These are phyloP conservation scores for Camelus bactrianus DNA, from an alignment of 2,113 vertebrate genomes.

Conservation along the genomic window DNA sequence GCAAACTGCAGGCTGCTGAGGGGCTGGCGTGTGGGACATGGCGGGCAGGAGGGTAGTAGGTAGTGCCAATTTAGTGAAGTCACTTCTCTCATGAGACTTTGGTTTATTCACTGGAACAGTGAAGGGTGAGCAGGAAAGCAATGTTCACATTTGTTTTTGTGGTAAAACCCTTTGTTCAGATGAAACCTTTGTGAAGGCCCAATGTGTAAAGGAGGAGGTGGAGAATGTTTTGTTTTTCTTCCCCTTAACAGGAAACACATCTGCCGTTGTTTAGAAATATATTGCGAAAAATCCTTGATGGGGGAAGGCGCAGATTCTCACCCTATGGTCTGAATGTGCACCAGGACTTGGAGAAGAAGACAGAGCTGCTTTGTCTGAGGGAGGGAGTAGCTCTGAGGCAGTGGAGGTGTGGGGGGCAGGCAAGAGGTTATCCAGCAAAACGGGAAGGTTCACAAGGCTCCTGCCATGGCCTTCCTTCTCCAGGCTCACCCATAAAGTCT, in stretches of 20 bases:
- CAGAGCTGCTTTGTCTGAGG: neutral
- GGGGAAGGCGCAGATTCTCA: neutral
- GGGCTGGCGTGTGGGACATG: rapidly evolving
- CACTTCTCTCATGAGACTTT: neutral
- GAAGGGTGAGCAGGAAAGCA: neutral
- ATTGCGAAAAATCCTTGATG: neutral
- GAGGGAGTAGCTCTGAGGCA: neutral
- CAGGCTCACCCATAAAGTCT: no score
- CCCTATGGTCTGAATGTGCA: neutral
- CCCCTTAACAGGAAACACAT: neutral
- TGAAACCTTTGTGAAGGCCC: neutral
- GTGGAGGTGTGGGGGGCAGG: no score
- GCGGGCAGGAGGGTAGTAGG: neutral
- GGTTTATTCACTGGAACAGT: neutral
- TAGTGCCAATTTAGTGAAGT: neutral
- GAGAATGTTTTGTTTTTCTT: neutral
- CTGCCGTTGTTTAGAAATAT: neutral
- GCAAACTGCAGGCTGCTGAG: neutral
- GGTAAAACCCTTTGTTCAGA: neutral
- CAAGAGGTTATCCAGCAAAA: neutral
- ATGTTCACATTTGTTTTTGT: neutral
- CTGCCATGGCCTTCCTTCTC: neutral
- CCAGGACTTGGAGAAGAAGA: neutral
- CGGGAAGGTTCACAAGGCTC: rapidly evolving
- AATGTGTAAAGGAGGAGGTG: neutral